Evolutionary conservation across 2,113 vertebrate genomes (phyloP).

Genomic region (Xiphophorus couchianus): DNA sequence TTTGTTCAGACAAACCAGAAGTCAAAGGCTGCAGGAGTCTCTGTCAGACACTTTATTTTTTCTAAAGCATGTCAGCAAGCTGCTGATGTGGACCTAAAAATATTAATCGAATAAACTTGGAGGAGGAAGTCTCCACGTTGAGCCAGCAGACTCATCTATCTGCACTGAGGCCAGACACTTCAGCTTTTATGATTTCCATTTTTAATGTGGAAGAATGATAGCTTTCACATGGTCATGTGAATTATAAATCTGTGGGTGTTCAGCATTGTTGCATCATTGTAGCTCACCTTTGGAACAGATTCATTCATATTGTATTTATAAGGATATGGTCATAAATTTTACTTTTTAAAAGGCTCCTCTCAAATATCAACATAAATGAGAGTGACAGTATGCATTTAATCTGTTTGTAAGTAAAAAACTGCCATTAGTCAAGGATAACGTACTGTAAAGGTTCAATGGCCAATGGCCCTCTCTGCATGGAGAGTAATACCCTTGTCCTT

Average conservation of each 20-base stretch:
- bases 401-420: neutral
- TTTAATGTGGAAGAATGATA: slow-evolving; percentile 44
- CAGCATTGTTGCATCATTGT: slow-evolving; percentile 22
- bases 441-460: neutral
- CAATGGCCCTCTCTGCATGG: neutral
- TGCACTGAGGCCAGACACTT: slow-evolving; percentile 51
- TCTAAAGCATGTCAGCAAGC: slow-evolving; percentile 41
- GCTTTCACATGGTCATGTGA: slow-evolving; percentile 63
- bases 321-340: slow-evolving; percentile 18
- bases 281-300: slow-evolving; percentile 43
- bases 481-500: slow-evolving; percentile 5
- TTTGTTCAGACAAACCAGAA: slow-evolving; percentile 23
- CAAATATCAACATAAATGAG: slow-evolving; percentile 8
- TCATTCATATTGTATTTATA: slow-evolving; percentile 22
- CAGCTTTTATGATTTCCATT: slow-evolving; percentile 53
- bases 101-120: slow-evolving; percentile 69
- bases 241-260: slow-evolving; percentile 15
- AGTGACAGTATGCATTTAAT: slow-evolving; percentile 17
- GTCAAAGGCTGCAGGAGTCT: neutral
- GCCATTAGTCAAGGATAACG: neutral
- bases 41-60: slow-evolving; percentile 34
- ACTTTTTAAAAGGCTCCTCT: neutral
- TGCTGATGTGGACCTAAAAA: slow-evolving; percentile 43
- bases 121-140: slow-evolving; percentile 52
- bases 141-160: slow-evolving; percentile 44